phyloP scores from a whole-genome alignment of 2,113 vertebrate species.

The Physeter macrocephalus region DNA sequence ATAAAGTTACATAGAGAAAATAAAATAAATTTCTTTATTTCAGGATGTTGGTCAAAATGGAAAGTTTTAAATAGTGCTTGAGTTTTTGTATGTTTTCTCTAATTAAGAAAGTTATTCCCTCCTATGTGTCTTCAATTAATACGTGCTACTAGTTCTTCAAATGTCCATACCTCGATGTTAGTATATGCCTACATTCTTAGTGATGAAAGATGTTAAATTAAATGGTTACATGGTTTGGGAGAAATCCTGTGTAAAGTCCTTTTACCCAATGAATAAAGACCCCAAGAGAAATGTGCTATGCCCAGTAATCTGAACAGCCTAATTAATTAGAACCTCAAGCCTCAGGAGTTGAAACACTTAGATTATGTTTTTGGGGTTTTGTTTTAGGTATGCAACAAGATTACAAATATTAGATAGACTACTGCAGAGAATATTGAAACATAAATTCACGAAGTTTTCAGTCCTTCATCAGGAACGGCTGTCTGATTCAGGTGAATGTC shows the following conservation, averaged over 20 bases:
- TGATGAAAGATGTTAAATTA: neutral
- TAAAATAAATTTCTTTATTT: neutral
- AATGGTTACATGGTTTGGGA: neutral
- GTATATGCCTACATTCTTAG: neutral
- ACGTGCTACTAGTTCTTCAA: neutral
- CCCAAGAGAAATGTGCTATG: neutral
- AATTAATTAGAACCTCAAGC: neutral
- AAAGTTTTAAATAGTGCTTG: neutral
- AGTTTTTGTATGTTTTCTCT: neutral
- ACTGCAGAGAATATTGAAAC: neutral
- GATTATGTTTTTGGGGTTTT: neutral
- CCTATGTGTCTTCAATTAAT: neutral
- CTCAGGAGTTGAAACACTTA: neutral
- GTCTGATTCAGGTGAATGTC: neutral
- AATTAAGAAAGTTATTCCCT: conserved; percentile 3
- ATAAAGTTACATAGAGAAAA: neutral
- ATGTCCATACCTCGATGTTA: neutral
- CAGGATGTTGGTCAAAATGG: neutral
- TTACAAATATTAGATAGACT: neutral
- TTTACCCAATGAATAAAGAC: neutral
- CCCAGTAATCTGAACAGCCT: neutral
- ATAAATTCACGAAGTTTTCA: neutral
- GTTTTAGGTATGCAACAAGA: neutral
- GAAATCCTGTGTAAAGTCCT: neutral
- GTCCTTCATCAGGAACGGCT: neutral